Percentiles rank a stretch among this genome's conserved stretches.
Conservation (phyloP, 2,888 invertebrate genomes). For the Noctua janthina region DNA sequence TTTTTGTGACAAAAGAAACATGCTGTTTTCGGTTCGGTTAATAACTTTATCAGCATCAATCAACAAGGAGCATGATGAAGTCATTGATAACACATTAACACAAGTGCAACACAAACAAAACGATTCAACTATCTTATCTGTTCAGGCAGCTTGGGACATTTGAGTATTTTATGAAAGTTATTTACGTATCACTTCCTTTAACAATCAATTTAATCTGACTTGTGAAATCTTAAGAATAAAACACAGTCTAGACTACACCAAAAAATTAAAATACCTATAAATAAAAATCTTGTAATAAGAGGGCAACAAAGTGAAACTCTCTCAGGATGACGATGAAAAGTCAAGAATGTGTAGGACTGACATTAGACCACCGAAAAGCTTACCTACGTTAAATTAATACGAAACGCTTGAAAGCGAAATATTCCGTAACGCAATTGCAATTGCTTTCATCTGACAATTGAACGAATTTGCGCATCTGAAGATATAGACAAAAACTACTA, state of each 20-base stretch:
- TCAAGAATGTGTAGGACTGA: not conserved
- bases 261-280: not conserved
- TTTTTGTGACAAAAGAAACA: not conserved
- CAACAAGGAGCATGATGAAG: not conserved
- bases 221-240: not conserved
- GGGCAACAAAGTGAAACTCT: not conserved
- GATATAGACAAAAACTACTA: not conserved
- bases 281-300: not conserved
- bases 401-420: not conserved
- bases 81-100: constrained; percentile 28
- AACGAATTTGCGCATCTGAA: not conserved
- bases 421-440: not conserved
- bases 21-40: constrained; percentile 1
- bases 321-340: not conserved
- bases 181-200: not conserved
- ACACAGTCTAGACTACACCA: not conserved
- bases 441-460: not conserved
- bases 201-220: not conserved
- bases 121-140: constrained; percentile 38
- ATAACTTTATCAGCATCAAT: constrained; percentile 26
- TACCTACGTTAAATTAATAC: not conserved
- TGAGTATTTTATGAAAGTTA: not conserved
- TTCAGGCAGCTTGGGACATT: not conserved
- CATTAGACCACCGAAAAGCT: not conserved
- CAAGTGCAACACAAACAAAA: constrained; percentile 19